Percentiles rank a stretch among this genome's conserved stretches.
Evolutionary conservation across 1,140 invertebrate genomes (phyloP).

Genomic region (Phortica variegata): DNA sequence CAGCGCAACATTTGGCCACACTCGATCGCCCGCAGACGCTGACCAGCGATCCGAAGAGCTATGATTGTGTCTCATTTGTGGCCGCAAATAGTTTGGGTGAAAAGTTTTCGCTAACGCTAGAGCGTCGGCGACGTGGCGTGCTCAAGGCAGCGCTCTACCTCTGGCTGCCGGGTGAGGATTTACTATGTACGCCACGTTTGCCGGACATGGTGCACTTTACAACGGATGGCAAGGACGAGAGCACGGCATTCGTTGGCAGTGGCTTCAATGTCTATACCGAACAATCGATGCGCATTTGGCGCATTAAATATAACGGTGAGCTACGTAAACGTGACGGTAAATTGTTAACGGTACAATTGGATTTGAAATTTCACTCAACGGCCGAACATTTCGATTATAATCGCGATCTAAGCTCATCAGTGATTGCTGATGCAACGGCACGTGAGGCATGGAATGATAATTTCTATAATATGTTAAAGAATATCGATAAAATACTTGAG

Average conservation of each 20-base stretch:
- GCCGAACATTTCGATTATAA: slow-evolving; percentile 40
- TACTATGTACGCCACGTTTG: slow-evolving; percentile 32
- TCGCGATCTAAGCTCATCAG: slow-evolving; percentile 39
- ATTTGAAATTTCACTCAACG: slow-evolving; percentile 32
- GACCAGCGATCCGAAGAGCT: slow-evolving; percentile 39
- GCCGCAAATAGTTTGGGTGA: slow-evolving; percentile 33
- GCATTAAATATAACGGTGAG: slow-evolving; percentile 30
- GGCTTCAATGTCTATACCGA: slow-evolving; percentile 44
- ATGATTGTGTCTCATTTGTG: slow-evolving; percentile 50
- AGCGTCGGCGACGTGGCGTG: slow-evolving; percentile 35
- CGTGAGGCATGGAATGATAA: slow-evolving; percentile 47
- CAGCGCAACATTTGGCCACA: slow-evolving; percentile 22
- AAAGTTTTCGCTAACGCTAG: slow-evolving; percentile 41
- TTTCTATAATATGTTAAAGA: slow-evolving; percentile 37
- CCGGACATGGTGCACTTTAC: slow-evolving; percentile 51
- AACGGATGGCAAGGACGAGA: slow-evolving; percentile 33
- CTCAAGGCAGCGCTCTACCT: slow-evolving; percentile 42
- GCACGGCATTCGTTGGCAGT: slow-evolving; percentile 35
- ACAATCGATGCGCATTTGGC: slow-evolving; percentile 40
- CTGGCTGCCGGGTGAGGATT: slow-evolving; percentile 29
- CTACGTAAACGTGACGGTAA: slow-evolving; percentile 4
- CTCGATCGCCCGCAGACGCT: slow-evolving; percentile 37
- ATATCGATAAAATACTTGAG: slow-evolving; percentile 36
- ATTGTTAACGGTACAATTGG: slow-evolving; percentile 23
- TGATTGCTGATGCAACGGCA: slow-evolving; percentile 49